phyloP scores from a whole-genome alignment of 1,140 invertebrate genomes.

The Drosophila sucinea region DNA sequence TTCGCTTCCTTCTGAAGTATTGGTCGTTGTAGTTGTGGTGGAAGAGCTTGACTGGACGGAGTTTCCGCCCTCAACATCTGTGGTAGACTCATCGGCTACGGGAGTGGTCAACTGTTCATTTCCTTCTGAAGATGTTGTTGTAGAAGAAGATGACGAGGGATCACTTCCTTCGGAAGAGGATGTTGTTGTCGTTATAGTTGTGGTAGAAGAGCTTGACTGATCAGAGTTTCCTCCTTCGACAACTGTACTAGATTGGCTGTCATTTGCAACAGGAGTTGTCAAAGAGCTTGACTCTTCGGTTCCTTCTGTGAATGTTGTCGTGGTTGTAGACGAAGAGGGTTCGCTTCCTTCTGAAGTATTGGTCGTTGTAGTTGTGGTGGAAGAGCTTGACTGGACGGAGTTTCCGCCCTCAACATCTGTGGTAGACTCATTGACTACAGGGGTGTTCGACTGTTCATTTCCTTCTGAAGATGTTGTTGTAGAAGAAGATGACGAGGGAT shows the following conservation, averaged over 20 bases:
- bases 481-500: not conserved
- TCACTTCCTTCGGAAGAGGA: too few relatives aligned
- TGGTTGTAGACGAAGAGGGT: not conserved
- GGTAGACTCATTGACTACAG: too few relatives aligned
- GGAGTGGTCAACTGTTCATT: too few relatives aligned
- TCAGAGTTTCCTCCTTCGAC: not conserved
- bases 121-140: too few relatives aligned
- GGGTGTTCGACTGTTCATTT: not conserved
- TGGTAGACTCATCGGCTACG: not conserved
- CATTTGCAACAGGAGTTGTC: not conserved
- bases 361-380: conserved; percentile 1
- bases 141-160: too few relatives aligned
- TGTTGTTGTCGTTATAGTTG: too few relatives aligned
- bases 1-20: too few relatives aligned
- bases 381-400: conserved; percentile 10
- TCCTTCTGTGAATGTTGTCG: too few relatives aligned
- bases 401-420: not conserved
- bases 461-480: not conserved
- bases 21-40: conserved; percentile 9
- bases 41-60: not conserved
- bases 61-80: conserved; percentile 4
- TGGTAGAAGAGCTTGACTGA: not conserved
- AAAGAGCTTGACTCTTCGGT: not conserved
- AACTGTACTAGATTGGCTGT: not conserved
- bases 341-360: too few relatives aligned